Conservation (phyloP, 1,140 invertebrate genomes). For the Bombus difficillimus region DNA sequence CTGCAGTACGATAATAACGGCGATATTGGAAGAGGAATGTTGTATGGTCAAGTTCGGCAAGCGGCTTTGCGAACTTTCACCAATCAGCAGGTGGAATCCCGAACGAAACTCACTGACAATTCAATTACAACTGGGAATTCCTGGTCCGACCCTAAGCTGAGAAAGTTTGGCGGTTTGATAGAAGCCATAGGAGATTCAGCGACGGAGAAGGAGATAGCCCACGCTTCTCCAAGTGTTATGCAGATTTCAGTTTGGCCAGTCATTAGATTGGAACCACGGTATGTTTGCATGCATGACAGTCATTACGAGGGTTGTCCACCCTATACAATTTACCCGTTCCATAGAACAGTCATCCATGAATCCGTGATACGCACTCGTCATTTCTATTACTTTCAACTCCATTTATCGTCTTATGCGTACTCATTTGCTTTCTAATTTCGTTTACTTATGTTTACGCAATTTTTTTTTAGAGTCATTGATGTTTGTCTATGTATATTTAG, state of each 20-base stretch:
- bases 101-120: conserved; percentile 73
- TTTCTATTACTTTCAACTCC: conserved; percentile 23
- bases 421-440: neutral
- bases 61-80: conserved; percentile 69
- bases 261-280: conserved; percentile 63
- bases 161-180: conserved; percentile 73
- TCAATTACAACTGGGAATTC: conserved; percentile 79
- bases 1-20: conserved; percentile 50
- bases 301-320: conserved; percentile 53
- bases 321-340: conserved; percentile 11
- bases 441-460: neutral
- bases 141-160: conserved; percentile 70
- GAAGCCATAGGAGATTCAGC: conserved; percentile 53
- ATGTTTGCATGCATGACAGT: conserved; percentile 52
- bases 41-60: conserved; percentile 64
- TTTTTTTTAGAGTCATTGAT: no score
- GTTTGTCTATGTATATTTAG: neutral
- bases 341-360: conserved; percentile 36
- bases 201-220: conserved; percentile 58
- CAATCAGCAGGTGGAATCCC: conserved; percentile 70
- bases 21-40: conserved; percentile 36
- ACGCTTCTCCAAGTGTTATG: conserved; percentile 79
- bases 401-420: neutral
- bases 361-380: conserved; percentile 9
- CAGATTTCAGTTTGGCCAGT: conserved; percentile 82